phyloP scores from a whole-genome alignment of 2,113 vertebrate genomes.

The Choloepus hoffmanni region DNA sequence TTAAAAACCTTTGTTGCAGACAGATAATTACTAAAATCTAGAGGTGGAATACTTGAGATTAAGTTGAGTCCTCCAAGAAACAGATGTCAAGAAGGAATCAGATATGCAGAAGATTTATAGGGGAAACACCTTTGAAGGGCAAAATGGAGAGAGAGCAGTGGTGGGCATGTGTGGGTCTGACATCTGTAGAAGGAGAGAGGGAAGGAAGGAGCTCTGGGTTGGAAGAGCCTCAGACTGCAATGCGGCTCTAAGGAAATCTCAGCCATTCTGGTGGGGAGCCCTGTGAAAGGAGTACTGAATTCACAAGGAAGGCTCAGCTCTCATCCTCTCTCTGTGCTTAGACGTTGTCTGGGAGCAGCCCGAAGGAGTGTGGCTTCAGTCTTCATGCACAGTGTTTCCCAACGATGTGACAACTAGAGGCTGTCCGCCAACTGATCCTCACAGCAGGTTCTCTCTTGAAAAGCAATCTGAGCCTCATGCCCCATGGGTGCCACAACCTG shows the following conservation, averaged over 20 bases:
- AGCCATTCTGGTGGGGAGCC: neutral
- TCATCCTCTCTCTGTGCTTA: rapidly evolving
- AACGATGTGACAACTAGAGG: neutral
- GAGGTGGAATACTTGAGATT: neutral
- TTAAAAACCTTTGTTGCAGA: neutral
- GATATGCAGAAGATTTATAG: neutral
- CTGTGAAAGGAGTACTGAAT: rapidly evolving
- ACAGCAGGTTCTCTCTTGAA: neutral
- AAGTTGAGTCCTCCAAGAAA: neutral
- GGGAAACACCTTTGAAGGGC: neutral
- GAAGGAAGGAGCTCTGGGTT: too few relatives aligned
- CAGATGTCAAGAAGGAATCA: neutral
- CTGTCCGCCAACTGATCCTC: too few relatives aligned
- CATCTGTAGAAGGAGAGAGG: too few relatives aligned
- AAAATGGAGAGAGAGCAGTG: neutral
- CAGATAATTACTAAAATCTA: neutral
- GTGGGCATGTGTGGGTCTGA: too few relatives aligned
- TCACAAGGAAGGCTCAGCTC: neutral
- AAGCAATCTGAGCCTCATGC: neutral
- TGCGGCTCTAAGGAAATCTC: neutral
- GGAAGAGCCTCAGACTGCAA: too few relatives aligned
- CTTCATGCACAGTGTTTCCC: too few relatives aligned
- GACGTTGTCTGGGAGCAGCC: neutral
- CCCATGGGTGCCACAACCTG: neutral
- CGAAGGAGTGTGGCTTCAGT: rapidly evolving